phyloP scores from a whole-genome alignment of 2,113 vertebrate species.

The Meriones unguiculatus region DNA sequence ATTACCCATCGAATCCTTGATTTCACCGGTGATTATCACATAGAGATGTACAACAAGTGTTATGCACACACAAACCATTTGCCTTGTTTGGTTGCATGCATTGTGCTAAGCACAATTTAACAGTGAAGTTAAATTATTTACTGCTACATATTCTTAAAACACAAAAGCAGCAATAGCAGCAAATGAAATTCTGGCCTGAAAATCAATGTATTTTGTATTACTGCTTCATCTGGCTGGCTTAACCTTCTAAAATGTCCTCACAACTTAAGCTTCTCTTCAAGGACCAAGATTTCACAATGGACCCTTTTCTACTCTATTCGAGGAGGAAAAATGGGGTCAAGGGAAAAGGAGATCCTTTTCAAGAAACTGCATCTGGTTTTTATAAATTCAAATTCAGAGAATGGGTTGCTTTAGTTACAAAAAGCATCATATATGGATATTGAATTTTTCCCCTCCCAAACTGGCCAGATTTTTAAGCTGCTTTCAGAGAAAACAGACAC shows the following conservation, averaged over 20 bases:
- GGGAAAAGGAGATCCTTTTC: not conserved
- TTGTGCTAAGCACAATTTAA: not conserved
- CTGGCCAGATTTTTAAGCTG: not conserved
- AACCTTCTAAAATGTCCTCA: not conserved
- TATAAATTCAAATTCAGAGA: not conserved
- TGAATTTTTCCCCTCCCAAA: not conserved
- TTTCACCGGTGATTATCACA: not conserved
- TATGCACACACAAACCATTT: not conserved
- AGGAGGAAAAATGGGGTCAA: not conserved
- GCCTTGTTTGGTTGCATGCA: not conserved
- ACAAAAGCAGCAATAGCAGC: not conserved
- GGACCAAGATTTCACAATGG: not conserved
- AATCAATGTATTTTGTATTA: not conserved
- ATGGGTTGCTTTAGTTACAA: not conserved
- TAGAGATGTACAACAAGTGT: not conserved
- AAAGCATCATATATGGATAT: not conserved
- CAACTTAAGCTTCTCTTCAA: not conserved
- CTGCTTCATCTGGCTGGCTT: not conserved
- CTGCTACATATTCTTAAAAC: slow-evolving; percentile 45
- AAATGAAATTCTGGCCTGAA: not conserved
- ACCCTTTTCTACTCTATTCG: not conserved
- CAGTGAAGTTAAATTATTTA: slow-evolving; percentile 53
- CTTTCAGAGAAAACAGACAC: not conserved
- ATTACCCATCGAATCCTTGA: not conserved
- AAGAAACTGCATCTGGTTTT: slow-evolving; percentile 10